Evolutionary conservation across 1,140 invertebrate species (phyloP), one percentile per base, ranked within the genome.

Genomic region (Berghia stephanieae): DNA sequence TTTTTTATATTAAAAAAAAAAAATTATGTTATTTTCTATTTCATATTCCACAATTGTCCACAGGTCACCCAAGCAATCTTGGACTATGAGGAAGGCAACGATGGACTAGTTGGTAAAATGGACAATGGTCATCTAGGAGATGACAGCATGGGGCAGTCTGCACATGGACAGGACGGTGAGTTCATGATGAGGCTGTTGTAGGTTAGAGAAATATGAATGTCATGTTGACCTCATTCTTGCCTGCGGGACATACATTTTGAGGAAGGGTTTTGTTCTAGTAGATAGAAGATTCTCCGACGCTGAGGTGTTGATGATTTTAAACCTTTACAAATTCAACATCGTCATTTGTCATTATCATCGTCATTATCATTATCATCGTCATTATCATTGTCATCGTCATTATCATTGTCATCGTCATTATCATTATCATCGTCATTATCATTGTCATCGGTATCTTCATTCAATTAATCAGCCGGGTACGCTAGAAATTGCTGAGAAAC

Each of bases 321-420:
- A n/a, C n/a, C n/a, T n/a, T n/a, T n/a, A n/a, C n/a, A n/a, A n/a
- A n/a, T n/a, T n/a, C n/a, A n/a, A 13, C 66, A 68, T 70, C 36
- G 27, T 70, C 66, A 8, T 6, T 68, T 42, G 38, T 73, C 69
- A 78, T 78, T 40, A 73, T 72, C 31, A 40, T 80, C 55, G 66
- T 78, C 76, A 75, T 80, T 71, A 73, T 78, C 43, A n/a, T 75
- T 70, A 49, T 71, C 70, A 38, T 77, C 70, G 52, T 80, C 49
- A 73, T 80, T 60, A 67, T 78, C 76, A 66, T 80, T 69, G 52
- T 74, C 68, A 73, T 78, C 69, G 73, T 78, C 75, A 78, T 80
- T 69, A 67, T 78, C 40, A 78, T 80, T 75, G 44, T 78, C 70
- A 72, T 77, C 68, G 49, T 78, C 31, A 36, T 75, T 43, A 46